These are phyloP conservation scores for Chrysina gloriosa DNA, from an alignment of 2,888 invertebrate species.

Conservation along the genomic window DNA sequence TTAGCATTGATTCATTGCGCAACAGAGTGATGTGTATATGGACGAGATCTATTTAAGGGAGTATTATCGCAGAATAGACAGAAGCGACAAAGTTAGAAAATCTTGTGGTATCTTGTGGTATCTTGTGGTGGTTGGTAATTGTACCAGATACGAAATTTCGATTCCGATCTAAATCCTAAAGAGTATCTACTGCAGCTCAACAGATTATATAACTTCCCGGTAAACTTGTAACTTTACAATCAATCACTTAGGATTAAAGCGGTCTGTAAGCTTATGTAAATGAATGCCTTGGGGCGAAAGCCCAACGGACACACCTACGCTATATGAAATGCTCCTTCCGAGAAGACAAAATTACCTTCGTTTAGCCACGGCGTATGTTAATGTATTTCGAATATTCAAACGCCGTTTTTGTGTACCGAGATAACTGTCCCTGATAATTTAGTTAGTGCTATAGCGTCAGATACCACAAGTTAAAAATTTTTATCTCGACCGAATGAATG, in stretches of 20 bases:
- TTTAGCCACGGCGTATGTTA: conserved; percentile 5
- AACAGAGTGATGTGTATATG: too few relatives aligned
- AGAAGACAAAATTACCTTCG: too few relatives aligned
- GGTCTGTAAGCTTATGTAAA: conserved; percentile 1
- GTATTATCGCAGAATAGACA: too few relatives aligned
- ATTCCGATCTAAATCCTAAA: too few relatives aligned
- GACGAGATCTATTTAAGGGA: too few relatives aligned
- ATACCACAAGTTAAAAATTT: neutral
- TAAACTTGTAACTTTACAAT: neutral
- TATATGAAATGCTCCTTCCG: neutral
- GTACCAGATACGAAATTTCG: too few relatives aligned
- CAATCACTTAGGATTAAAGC: neutral
- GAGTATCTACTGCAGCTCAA: too few relatives aligned
- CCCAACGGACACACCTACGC: conserved; percentile 1
- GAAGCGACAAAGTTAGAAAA: too few relatives aligned
- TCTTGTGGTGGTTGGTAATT: too few relatives aligned
- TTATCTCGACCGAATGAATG: conserved; percentile 9
- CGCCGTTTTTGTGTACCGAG: neutral
- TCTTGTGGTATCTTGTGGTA: too few relatives aligned
- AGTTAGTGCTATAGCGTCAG: neutral
- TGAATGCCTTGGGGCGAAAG: neutral
- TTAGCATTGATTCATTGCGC: too few relatives aligned
- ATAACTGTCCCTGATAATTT: conserved; percentile 10
- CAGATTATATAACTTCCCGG: neutral
- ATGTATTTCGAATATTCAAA: neutral